Conservation (phyloP, 2,888 invertebrate genomes). For the Chymomyza amoena region DNA sequence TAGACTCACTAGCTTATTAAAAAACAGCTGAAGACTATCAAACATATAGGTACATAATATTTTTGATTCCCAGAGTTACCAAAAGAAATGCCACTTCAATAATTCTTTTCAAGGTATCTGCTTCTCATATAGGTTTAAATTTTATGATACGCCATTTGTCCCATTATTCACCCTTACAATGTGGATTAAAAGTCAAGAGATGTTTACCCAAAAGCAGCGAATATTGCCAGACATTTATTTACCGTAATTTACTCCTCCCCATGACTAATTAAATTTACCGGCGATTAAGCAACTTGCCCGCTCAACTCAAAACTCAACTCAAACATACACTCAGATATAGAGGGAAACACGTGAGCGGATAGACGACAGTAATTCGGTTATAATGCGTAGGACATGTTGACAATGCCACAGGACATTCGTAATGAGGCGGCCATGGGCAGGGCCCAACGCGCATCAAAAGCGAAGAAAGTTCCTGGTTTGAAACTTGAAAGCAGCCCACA, state of each 20-base stretch:
- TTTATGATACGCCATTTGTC: conserved; percentile 5
- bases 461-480: conserved; percentile 62
- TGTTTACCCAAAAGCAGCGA: conserved; percentile 19
- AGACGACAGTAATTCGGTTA: conserved; percentile 76
- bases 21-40: too few species aligned
- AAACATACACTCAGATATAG: conserved; percentile 14
- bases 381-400: conserved; percentile 77
- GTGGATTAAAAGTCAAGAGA: conserved; percentile 32
- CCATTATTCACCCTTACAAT: conserved; percentile 35
- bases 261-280: conserved; percentile 72
- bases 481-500: conserved; percentile 64
- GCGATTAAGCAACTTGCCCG: conserved; percentile 71
- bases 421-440: conserved; percentile 53
- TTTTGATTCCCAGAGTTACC: too few species aligned
- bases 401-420: conserved; percentile 74
- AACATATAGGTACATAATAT: too few species aligned
- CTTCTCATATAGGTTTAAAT: neutral
- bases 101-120: too few species aligned
- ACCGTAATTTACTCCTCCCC: conserved; percentile 66
- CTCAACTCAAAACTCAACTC: conserved; percentile 59
- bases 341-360: conserved; percentile 26
- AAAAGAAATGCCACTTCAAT: too few species aligned
- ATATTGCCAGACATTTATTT: conserved; percentile 67
- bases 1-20: too few species aligned
- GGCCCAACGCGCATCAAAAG: conserved; percentile 51